Percentiles rank a stretch among this genome's conserved stretches.
Conservation (phyloP, 1,140 invertebrate genomes). For the Lepidotrigona ventralis region DNA sequence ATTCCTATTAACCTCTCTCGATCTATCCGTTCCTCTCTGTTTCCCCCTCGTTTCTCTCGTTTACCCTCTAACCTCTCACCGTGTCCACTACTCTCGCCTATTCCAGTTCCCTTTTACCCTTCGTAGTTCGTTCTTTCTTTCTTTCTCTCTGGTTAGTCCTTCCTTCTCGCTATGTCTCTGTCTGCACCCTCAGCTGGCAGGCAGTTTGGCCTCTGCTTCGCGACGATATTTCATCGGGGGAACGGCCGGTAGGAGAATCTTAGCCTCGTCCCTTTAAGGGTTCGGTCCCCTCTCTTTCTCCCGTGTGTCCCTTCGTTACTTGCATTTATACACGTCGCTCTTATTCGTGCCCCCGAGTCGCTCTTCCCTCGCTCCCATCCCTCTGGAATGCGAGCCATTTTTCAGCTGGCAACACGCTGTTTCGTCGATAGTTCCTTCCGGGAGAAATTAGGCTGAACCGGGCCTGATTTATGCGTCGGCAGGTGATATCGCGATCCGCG, state of each 20-base stretch:
- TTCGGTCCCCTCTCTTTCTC: neutral
- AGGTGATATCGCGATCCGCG: slow-evolving; percentile 28
- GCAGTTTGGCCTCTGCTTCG: slow-evolving; percentile 56
- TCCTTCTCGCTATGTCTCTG: slow-evolving; percentile 37
- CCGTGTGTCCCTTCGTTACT: slow-evolving; percentile 22
- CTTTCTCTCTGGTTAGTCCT: slow-evolving; percentile 3
- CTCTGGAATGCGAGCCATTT: slow-evolving; percentile 18
- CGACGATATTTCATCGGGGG: slow-evolving; percentile 66
- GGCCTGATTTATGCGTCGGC: slow-evolving; percentile 21
- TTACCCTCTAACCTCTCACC: neutral
- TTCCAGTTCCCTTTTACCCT: neutral
- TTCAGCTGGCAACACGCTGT: slow-evolving; percentile 25
- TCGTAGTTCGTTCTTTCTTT: neutral
- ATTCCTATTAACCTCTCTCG: slow-evolving; percentile 71
- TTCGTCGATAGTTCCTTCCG: slow-evolving; percentile 22
- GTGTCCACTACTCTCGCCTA: neutral
- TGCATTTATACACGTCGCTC: slow-evolving; percentile 44
- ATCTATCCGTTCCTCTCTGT: slow-evolving; percentile 19
- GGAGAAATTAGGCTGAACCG: slow-evolving; percentile 21
- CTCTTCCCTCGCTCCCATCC: slow-evolving; percentile 1
- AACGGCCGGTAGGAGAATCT: slow-evolving; percentile 44
- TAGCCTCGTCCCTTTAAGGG: slow-evolving; percentile 9
- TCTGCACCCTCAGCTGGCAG: slow-evolving; percentile 38
- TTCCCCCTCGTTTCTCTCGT: neutral
- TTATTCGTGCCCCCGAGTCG: slow-evolving; percentile 4